Evolutionary conservation across 2,113 vertebrate genomes (phyloP), one percentile per base, ranked within the genome.

Genomic region (Oxyruncus cristatus): DNA sequence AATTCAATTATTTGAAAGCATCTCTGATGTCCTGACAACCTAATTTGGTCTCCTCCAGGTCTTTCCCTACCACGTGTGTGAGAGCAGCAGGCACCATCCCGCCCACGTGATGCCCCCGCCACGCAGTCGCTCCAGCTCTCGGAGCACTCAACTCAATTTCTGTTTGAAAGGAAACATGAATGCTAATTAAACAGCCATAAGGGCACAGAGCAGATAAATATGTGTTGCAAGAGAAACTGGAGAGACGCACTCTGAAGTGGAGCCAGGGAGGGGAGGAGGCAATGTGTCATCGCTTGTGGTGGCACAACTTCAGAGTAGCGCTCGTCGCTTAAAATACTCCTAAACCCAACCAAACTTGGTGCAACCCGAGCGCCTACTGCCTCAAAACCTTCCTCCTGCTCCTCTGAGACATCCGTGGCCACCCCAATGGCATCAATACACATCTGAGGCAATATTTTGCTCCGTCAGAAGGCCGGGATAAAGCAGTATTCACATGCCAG

Each of bases 111-210:
- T 0, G 62, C 2, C 9, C 74, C 67, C 11, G 5, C 33, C 35
- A 23, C 0, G 20, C 88, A 53, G 63, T 28, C 16, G 50, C 82
- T 79, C 71, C 52, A 20, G 70, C 67, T 59, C 83, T 42, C 75
- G 5, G 17, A 91, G 84, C 62, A 61, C 78, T 90, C 81, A 56
- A 16, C 95, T 90, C 87, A 6, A 58, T 71, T 80, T 86, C 78
- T 75, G 8, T 49, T 70, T 52, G 82, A 84, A 88, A 83, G 92
- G 90, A 85, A 95, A 37, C 68, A 73, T 15, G 77, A 82, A 61
- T 56, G 24, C 88, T 94, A 91, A 96, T 76, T 75, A 81, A 94
- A 76, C 72, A 94, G 93, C 92, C 91, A 95, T 66, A 88, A 93
- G 92, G 94, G 65, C 85, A 95, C 23, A n/a, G 75, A 91, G 91